These are phyloP conservation scores for Meteorus cinctellus DNA, from an alignment of 2,888 invertebrate species.

Conservation along the genomic window DNA sequence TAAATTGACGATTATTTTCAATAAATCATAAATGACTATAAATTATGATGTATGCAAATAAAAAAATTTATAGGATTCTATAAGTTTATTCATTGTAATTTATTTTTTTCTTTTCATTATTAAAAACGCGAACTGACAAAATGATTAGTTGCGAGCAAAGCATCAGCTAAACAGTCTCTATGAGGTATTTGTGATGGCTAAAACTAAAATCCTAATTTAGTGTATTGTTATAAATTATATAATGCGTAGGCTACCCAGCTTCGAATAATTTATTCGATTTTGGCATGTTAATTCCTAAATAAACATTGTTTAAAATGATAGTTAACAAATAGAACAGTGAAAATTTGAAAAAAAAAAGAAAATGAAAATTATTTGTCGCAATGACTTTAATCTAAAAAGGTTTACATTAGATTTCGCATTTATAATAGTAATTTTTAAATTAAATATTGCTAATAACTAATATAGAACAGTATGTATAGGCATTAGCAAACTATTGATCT, in stretches of 20 bases:
- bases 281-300: constrained; percentile 12
- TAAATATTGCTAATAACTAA: constrained; percentile 48
- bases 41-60: neutral
- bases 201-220: constrained; percentile 49
- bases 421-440: constrained; percentile 48
- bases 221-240: constrained; percentile 26
- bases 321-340: constrained; percentile 17
- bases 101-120: constrained; percentile 19
- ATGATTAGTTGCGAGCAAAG: constrained; percentile 54
- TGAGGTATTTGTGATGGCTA: constrained; percentile 50
- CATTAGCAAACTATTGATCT: constrained; percentile 44
- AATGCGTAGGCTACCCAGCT: constrained; percentile 47
- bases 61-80: neutral
- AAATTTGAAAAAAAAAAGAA: constrained; percentile 42
- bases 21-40: neutral
- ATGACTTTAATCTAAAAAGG: constrained; percentile 60
- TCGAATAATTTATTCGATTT: constrained; percentile 27
- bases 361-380: constrained; percentile 43
- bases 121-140: constrained; percentile 41
- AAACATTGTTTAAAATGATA: neutral
- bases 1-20: constrained; percentile 1
- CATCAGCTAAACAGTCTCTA: constrained; percentile 51
- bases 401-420: constrained; percentile 71
- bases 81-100: neutral
- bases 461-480: constrained; percentile 45